A percentile compares a stretch with the other conserved stretches of the same genome.
Evolutionary conservation across 2,888 invertebrate genomes (phyloP).

Genomic region (Hirtodrosophila confusa): DNA sequence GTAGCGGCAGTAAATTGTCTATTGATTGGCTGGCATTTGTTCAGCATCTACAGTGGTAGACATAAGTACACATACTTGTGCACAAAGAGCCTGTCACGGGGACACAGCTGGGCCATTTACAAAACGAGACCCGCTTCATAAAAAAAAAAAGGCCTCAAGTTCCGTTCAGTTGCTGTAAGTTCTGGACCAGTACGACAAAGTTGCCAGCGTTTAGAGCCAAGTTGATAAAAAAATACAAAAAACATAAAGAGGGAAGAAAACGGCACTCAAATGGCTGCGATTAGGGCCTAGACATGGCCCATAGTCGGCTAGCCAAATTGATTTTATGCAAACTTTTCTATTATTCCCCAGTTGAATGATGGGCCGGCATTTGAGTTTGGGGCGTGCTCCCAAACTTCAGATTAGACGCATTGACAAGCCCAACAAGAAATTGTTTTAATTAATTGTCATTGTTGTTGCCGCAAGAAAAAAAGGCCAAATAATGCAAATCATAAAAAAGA

Average conservation of each 20-base stretch:
- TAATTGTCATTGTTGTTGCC: slow-evolving; percentile 68
- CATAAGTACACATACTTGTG: slow-evolving; percentile 2
- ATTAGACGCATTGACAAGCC: slow-evolving; percentile 50
- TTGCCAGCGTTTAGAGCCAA: slow-evolving; percentile 43
- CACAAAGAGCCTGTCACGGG: slow-evolving; percentile 5
- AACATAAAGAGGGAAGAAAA: slow-evolving; percentile 4
- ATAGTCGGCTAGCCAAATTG: slow-evolving; percentile 59
- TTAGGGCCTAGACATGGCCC: slow-evolving; percentile 49
- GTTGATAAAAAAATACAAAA: slow-evolving; percentile 55
- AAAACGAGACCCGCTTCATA: slow-evolving; percentile 17
- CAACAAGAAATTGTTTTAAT: slow-evolving; percentile 57
- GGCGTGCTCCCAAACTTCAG: slow-evolving; percentile 36
- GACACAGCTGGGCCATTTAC: slow-evolving; percentile 21
- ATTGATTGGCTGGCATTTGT: slow-evolving; percentile 66
- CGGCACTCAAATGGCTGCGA: slow-evolving; percentile 69
- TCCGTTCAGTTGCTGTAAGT: slow-evolving; percentile 7
- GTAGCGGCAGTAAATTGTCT: slow-evolving; percentile 66
- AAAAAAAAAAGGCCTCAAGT: slow-evolving; percentile 28
- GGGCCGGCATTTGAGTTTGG: slow-evolving; percentile 10
- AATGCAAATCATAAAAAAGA: slow-evolving; percentile 70
- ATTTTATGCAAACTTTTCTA: slow-evolving; percentile 73
- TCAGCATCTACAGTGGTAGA: slow-evolving; percentile 5
- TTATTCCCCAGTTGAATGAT: slow-evolving; percentile 37
- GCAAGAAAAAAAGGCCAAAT: slow-evolving; percentile 38
- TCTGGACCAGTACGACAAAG: slow-evolving; percentile 34